Evolutionary conservation across 2,797 vertebrate genomes (phyloP).

Genomic region (Neosilurus hyrtlii): DNA sequence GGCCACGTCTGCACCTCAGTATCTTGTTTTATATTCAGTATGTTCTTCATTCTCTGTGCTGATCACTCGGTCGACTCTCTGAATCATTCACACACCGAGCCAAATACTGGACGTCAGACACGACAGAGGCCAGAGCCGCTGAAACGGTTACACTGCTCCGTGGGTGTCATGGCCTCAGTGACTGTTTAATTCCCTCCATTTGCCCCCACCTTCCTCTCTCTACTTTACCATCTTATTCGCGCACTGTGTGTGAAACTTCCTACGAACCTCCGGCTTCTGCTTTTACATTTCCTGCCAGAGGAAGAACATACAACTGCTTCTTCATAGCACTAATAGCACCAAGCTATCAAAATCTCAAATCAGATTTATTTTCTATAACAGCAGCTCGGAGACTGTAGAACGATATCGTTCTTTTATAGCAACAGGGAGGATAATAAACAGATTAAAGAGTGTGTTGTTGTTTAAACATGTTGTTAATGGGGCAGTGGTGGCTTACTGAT

Average conservation of each 20-base stretch:
- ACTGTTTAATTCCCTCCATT: neutral
- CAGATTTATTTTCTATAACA: neutral
- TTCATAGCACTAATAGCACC: neutral
- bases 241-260: neutral
- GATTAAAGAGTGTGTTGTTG: neutral
- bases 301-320: neutral
- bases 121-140: neutral
- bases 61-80: conserved; percentile 1
- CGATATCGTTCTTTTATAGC: neutral
- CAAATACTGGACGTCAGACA: neutral
- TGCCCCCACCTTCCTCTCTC: neutral
- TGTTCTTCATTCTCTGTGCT: neutral
- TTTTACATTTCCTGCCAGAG: neutral
- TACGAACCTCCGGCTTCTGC: neutral
- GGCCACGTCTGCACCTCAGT: neutral
- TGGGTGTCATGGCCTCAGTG: neutral
- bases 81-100: conserved; percentile 26
- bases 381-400: neutral
- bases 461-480: neutral
- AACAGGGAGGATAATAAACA: neutral
- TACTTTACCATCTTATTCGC: conserved; percentile 19
- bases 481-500: too few species aligned
- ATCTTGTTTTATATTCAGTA: conserved; percentile 1
- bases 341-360: neutral
- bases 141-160: too few species aligned